phyloP scores from a whole-genome alignment of 2,797 vertebrate genomes.

The Mastacembelus armatus region DNA sequence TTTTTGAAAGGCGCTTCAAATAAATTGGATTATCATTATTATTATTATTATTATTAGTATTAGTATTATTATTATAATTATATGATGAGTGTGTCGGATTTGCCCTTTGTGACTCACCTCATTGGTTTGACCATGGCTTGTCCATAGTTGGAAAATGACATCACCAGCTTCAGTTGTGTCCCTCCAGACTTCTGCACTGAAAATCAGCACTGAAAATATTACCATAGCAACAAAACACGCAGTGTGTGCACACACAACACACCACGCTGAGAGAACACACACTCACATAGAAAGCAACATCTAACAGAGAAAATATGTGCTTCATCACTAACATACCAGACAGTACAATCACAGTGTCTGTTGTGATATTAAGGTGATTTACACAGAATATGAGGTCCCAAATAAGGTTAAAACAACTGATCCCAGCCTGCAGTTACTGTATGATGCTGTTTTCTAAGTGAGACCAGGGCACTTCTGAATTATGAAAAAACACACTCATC shows the following conservation, averaged over 20 bases:
- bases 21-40: too few species aligned
- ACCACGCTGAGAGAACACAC: slow-evolving; percentile 19
- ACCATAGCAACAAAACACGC: slow-evolving; percentile 61
- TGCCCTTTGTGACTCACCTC: slow-evolving; percentile 85
- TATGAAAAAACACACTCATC: too few species aligned
- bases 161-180: slow-evolving; percentile 88
- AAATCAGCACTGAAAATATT: slow-evolving; percentile 56
- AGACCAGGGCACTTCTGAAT: too few species aligned
- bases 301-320: slow-evolving; percentile 11
- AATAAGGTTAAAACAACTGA: too few species aligned
- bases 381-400: too few species aligned
- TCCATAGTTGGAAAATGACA: slow-evolving; percentile 86
- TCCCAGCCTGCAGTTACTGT: too few species aligned
- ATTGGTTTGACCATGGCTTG: slow-evolving; percentile 89
- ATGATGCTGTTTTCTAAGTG: too few species aligned
- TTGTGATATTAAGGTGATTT: too few species aligned
- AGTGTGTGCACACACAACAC: neutral
- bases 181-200: slow-evolving; percentile 88
- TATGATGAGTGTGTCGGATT: too few species aligned
- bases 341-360: neutral
- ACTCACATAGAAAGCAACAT: neutral
- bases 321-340: slow-evolving; percentile 11
- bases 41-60: too few species aligned
- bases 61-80: too few species aligned
- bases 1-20: too few species aligned